Evolutionary conservation across 2,113 vertebrate species (phyloP).

Genomic region (Rhynchopsitta pachyrhyncha): DNA sequence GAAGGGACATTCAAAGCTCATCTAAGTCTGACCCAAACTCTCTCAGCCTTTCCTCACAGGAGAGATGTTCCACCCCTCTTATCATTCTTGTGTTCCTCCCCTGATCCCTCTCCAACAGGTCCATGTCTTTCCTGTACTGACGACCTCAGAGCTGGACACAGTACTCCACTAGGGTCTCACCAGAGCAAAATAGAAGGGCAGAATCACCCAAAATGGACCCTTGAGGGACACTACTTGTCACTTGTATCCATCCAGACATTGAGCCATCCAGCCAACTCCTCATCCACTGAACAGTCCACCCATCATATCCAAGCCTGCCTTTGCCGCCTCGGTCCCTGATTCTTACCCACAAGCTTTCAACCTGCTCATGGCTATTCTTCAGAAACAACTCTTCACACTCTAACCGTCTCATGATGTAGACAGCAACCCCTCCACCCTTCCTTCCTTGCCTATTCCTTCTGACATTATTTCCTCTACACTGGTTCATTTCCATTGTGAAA

Average conservation of each 20-base stretch:
- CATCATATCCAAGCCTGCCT: not conserved
- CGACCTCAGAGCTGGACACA: not conserved
- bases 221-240: not conserved
- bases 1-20: not conserved
- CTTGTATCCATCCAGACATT: not conserved
- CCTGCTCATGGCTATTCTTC: not conserved
- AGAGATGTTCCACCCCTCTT: not conserved
- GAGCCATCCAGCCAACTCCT: not conserved
- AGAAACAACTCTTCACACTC: not conserved
- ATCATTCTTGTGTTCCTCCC: not conserved
- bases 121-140: not conserved
- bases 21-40: not conserved
- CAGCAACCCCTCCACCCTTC: not conserved
- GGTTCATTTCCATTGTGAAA: not conserved
- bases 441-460: not conserved
- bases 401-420: not conserved
- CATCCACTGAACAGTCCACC: not conserved
- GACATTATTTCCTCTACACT: not conserved
- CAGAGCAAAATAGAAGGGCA: not conserved
- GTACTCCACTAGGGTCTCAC: not conserved
- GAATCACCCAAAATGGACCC: not conserved
- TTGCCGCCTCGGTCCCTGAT: not conserved
- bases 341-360: not conserved
- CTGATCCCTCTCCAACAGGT: not conserved
- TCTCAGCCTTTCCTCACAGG: not conserved